These are phyloP conservation scores for Mus caroli DNA, from an alignment of 2,797 vertebrate genomes.

Conservation along the genomic window DNA sequence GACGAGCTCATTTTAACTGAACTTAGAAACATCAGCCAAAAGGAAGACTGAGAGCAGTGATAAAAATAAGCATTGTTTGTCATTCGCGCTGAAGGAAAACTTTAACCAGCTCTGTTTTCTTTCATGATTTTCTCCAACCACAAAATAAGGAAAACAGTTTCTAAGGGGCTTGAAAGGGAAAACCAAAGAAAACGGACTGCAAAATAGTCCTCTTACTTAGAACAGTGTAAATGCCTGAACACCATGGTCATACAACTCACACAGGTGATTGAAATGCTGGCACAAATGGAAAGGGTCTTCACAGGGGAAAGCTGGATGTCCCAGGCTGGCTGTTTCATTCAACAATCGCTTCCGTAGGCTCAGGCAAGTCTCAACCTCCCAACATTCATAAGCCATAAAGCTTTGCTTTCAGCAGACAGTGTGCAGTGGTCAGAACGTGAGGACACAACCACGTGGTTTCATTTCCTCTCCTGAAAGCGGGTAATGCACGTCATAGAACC, in stretches of 20 bases:
- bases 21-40: neutral
- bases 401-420: neutral
- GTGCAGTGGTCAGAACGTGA: neutral
- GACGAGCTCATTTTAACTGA: neutral
- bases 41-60: neutral
- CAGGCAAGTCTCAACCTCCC: neutral
- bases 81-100: slow-evolving; percentile 17
- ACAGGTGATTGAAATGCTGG: neutral
- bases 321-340: neutral
- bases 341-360: neutral
- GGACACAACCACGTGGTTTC: neutral
- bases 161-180: neutral
- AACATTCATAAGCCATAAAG: neutral
- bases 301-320: neutral
- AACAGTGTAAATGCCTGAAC: neutral
- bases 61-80: neutral
- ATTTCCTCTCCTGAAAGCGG: slow-evolving; percentile 22
- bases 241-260: neutral
- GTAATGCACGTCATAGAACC: neutral
- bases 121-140: neutral
- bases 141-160: slow-evolving; percentile 23
- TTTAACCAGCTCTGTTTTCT: neutral
- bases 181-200: neutral
- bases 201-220: neutral
- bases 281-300: neutral